These are phyloP conservation scores for Goniozus legneri DNA, from an alignment of 1,140 invertebrate species.

Conservation along the genomic window DNA sequence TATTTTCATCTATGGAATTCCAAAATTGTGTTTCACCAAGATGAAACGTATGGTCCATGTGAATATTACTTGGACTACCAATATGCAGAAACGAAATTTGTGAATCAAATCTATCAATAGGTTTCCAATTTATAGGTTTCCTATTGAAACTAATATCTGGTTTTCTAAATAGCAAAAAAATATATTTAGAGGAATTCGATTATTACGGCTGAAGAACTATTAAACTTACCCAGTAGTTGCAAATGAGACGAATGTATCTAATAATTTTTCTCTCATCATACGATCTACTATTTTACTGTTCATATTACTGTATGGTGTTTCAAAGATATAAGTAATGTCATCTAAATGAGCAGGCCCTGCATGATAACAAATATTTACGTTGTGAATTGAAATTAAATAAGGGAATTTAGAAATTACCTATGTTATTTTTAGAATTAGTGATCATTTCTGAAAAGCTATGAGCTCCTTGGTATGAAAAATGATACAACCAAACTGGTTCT, in stretches of 20 bases:
- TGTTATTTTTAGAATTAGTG: conserved; percentile 45
- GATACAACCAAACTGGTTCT: conserved; percentile 58
- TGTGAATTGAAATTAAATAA: background rate
- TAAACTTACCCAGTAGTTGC: conserved; percentile 53
- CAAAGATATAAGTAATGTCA: conserved; percentile 47
- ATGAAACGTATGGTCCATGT: conserved; percentile 43
- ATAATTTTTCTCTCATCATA: conserved; percentile 51
- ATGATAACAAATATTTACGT: conserved; percentile 7
- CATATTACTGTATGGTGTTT: conserved; percentile 27
- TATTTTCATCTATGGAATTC: conserved; percentile 53
- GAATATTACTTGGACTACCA: conserved; percentile 37
- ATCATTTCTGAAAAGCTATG: conserved; percentile 49
- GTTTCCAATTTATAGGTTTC: conserved; percentile 31
- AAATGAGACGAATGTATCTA: conserved; percentile 54
- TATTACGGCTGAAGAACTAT: background rate
- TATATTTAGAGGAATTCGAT: background rate
- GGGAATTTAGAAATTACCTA: conserved; percentile 44
- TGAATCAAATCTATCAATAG: conserved; percentile 29
- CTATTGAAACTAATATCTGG: conserved; percentile 30
- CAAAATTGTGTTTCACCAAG: conserved; percentile 54
- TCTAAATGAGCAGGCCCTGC: conserved; percentile 59
- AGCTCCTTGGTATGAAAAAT: conserved; percentile 54
- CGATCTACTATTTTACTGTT: conserved; percentile 40
- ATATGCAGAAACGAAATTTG: conserved; percentile 52
- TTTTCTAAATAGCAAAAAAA: conserved; percentile 22